A percentile compares a stretch with the other conserved stretches of the same genome.
phyloP scores from a whole-genome alignment of 2,888 invertebrate genomes.

The Scelioninae gen. 1 region DNA sequence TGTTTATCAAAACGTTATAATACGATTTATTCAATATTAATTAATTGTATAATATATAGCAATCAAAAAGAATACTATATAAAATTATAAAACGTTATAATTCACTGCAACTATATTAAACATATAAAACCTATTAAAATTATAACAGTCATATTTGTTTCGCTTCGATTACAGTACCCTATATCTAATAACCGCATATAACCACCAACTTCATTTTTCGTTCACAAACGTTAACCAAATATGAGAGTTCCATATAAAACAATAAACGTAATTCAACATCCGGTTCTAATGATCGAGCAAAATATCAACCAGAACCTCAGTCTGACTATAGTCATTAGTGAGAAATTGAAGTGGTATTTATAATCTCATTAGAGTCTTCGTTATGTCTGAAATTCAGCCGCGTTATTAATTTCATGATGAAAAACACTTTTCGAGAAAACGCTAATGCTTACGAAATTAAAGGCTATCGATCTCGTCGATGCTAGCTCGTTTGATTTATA shows the following conservation, averaged over 20 bases:
- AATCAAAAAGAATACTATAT: too few species aligned
- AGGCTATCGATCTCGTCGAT: constrained; percentile 34
- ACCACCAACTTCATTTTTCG: not conserved
- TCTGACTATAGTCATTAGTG: constrained; percentile 25
- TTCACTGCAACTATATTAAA: too few species aligned
- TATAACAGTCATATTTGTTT: too few species aligned
- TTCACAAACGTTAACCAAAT: constrained; percentile 13
- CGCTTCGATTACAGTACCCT: too few species aligned
- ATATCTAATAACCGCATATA: too few species aligned
- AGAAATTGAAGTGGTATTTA: constrained; percentile 64
- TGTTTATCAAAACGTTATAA: too few species aligned
- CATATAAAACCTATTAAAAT: too few species aligned
- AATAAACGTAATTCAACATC: constrained; percentile 42
- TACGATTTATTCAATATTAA: too few species aligned
- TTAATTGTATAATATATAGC: too few species aligned
- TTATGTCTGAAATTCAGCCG: constrained; percentile 21
- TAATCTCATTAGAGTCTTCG: constrained; percentile 52
- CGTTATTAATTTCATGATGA: constrained; percentile 52
- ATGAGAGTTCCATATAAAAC: constrained; percentile 25
- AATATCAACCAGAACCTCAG: constrained; percentile 25
- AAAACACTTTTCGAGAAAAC: constrained; percentile 38
- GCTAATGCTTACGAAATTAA: constrained; percentile 17
- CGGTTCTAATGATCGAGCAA: constrained; percentile 42
- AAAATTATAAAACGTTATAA: too few species aligned
- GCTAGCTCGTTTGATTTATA: constrained; percentile 50